Percentiles rank a stretch among this genome's conserved stretches.
These are phyloP conservation scores for Thripadectes ignobilis DNA, from an alignment of 2,797 vertebrate species.

Conservation along the genomic window DNA sequence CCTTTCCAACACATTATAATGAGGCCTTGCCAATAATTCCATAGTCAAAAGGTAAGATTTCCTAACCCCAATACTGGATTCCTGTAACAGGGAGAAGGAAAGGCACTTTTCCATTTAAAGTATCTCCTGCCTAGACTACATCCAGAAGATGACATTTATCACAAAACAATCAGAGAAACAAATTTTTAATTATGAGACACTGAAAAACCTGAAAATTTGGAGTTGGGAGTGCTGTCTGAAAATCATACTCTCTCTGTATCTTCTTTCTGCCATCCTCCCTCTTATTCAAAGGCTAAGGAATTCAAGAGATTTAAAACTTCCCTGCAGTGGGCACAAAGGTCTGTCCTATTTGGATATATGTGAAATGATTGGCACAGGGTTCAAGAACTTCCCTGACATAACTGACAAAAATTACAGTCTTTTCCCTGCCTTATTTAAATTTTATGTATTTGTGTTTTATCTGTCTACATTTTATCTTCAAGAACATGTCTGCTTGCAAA, in stretches of 20 bases:
- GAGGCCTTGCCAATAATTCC: neutral
- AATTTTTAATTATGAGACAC: neutral
- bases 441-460: neutral
- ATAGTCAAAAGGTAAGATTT: neutral
- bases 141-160: neutral
- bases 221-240: neutral
- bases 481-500: neutral
- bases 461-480: neutral
- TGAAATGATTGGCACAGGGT: neutral
- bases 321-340: neutral
- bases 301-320: neutral
- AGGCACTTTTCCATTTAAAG: neutral
- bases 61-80: neutral
- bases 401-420: neutral
- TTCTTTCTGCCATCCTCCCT: accelerated
- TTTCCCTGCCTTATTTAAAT: neutral
- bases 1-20: neutral
- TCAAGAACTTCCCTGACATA: neutral
- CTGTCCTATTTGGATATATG: neutral
- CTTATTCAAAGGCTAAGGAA: neutral
- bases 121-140: neutral
- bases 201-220: neutral
- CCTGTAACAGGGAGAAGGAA: neutral
- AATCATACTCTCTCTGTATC: neutral
- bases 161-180: neutral